A percentile compares a stretch with the other conserved stretches of the same genome.
phyloP scores from a whole-genome alignment of 2,797 vertebrate species.

The Sebastes flavidus region DNA sequence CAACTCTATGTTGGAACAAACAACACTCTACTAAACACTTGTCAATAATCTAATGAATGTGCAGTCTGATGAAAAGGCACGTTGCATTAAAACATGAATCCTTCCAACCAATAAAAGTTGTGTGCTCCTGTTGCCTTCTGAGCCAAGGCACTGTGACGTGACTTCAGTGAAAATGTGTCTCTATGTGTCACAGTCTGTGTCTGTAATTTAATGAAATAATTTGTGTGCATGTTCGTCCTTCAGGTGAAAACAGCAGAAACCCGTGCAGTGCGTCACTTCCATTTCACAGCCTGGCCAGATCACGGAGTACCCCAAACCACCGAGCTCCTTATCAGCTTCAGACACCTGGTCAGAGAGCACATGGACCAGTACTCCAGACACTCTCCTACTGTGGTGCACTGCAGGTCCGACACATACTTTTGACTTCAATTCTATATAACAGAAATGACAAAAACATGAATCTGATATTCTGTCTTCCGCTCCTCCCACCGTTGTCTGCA shows the following conservation, averaged over 20 bases:
- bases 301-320: slow-evolving; percentile 94
- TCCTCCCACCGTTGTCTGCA: not conserved
- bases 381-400: slow-evolving; percentile 92
- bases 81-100: not conserved
- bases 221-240: not conserved
- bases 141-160: not conserved
- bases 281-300: slow-evolving; percentile 98
- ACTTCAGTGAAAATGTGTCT: not conserved
- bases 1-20: not conserved
- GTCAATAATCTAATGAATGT: not conserved
- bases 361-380: slow-evolving; percentile 87
- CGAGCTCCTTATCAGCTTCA: slow-evolving; percentile 93
- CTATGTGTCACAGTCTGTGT: not conserved
- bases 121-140: not conserved
- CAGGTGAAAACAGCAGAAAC: slow-evolving; percentile 88
- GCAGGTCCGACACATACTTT: slow-evolving; percentile 86
- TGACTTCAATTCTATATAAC: not conserved
- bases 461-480: not conserved
- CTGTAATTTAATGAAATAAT: not conserved
- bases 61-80: not conserved
- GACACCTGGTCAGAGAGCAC: slow-evolving; percentile 92
- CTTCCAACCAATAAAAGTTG: not conserved
- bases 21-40: not conserved
- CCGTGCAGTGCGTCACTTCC: slow-evolving; percentile 90
- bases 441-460: not conserved